Conservation (phyloP, 2,113 vertebrate genomes). For the Cyphomyrus discorhynchus region DNA sequence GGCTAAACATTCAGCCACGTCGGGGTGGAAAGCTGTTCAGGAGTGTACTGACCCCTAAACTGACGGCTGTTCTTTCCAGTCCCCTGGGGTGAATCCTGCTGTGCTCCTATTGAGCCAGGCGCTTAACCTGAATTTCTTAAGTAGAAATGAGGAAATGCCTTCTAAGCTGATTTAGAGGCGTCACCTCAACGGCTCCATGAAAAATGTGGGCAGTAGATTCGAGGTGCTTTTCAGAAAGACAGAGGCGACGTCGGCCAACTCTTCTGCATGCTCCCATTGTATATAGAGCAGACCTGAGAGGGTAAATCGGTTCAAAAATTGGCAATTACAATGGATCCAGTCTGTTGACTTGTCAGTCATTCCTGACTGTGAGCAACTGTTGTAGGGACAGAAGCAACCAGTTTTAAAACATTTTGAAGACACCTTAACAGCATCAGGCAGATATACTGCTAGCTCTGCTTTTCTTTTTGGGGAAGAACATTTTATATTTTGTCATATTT, state of each 20-base stretch:
- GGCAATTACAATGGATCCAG: neutral
- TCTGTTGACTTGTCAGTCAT: neutral
- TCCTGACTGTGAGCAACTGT: neutral
- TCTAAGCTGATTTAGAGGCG: neutral
- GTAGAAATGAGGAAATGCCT: neutral
- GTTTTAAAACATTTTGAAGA: neutral
- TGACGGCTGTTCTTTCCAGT: neutral
- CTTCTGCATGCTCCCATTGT: neutral
- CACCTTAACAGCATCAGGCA: neutral
- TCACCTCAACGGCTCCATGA: neutral
- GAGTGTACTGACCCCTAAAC: neutral
- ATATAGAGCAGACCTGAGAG: neutral
- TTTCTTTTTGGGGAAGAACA: neutral
- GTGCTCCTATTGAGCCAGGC: neutral
- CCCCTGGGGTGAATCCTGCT: neutral
- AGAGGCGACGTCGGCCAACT: neutral
- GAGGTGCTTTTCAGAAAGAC: neutral
- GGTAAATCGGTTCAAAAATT: neutral
- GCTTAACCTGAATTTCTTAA: neutral
- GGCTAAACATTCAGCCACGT: neutral
- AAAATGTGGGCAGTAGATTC: neutral
- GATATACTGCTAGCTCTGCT: neutral
- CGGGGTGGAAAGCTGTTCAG: neutral
- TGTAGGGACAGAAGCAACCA: neutral
- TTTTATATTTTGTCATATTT: neutral